A percentile compares a stretch with the other conserved stretches of the same genome.
These are phyloP conservation scores for Druon quercuslanigerum DNA, from an alignment of 1,140 invertebrate genomes.

Conservation along the genomic window DNA sequence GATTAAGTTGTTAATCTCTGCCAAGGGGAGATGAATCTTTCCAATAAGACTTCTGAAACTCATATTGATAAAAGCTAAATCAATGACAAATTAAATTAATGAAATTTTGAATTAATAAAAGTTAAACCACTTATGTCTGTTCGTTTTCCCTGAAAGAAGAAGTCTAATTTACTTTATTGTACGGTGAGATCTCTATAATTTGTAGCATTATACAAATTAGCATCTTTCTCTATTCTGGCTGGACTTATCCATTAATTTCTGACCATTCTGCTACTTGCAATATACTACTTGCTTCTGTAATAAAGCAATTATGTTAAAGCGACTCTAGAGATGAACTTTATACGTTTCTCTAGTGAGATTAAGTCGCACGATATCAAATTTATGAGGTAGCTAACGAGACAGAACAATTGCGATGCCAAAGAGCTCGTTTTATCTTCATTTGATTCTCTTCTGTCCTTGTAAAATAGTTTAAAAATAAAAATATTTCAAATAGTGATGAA, in stretches of 20 bases:
- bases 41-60: neutral
- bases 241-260: neutral
- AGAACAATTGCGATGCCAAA: conserved; percentile 24
- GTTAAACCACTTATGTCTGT: too few species aligned
- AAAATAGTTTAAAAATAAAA: neutral
- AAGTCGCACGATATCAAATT: conserved; percentile 9
- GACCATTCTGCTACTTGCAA: neutral
- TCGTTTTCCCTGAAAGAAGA: too few species aligned
- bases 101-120: neutral
- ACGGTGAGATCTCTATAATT: too few species aligned
- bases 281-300: neutral
- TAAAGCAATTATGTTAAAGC: conserved; percentile 15
- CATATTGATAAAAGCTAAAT: neutral
- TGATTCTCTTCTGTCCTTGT: conserved; percentile 8
- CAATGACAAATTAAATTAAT: neutral
- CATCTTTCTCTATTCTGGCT: neutral
- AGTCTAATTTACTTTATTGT: too few species aligned
- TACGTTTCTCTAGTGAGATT: conserved; percentile 5
- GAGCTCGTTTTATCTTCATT: conserved; percentile 30
- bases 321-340: conserved; percentile 10
- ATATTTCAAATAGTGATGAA: neutral
- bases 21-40: neutral
- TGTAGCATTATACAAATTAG: neutral
- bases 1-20: conserved; percentile 22
- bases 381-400: conserved; percentile 12